Evolutionary conservation across 2,888 invertebrate species (phyloP).

Genomic region (Cabera pusaria): DNA sequence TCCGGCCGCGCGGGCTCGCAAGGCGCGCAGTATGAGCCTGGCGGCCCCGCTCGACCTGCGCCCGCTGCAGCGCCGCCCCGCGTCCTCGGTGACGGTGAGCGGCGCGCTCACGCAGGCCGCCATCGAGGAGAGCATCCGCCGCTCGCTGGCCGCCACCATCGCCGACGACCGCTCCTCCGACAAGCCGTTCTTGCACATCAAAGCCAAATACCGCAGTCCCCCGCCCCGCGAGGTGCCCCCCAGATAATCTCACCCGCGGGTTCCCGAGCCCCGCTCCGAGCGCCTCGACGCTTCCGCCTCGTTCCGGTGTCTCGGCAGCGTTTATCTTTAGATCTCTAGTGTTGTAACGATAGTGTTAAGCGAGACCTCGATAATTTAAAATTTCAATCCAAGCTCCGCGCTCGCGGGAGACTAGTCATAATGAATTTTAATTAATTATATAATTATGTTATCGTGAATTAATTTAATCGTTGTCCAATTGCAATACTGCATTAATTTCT

Average conservation of each 20-base stretch:
- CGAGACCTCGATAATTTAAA: conserved; percentile 33
- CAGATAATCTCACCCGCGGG: conserved; percentile 68
- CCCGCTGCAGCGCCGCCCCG: conserved; percentile 56
- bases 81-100: conserved; percentile 46
- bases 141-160: conserved; percentile 67
- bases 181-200: conserved; percentile 86
- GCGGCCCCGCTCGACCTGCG: conserved; percentile 52
- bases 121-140: conserved; percentile 74
- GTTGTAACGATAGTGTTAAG: conserved; percentile 61
- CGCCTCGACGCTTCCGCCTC: no score
- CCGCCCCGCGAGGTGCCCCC: conserved; percentile 85
- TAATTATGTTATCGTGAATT: conserved; percentile 16
- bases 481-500: conserved; percentile 42
- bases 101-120: conserved; percentile 73
- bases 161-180: conserved; percentile 64
- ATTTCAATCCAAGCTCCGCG: conserved; percentile 47
- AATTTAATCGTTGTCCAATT: conserved; percentile 37
- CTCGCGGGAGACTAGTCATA: conserved; percentile 65
- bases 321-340: conserved; percentile 69
- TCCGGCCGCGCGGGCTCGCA: conserved; percentile 51
- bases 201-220: conserved; percentile 88
- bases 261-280: no score
- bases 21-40: conserved; percentile 72
- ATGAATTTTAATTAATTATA: conserved; percentile 39
- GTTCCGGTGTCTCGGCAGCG: no score